Evolutionary conservation across 2,113 vertebrate genomes (phyloP).

Genomic region (Vulpes vulpes): DNA sequence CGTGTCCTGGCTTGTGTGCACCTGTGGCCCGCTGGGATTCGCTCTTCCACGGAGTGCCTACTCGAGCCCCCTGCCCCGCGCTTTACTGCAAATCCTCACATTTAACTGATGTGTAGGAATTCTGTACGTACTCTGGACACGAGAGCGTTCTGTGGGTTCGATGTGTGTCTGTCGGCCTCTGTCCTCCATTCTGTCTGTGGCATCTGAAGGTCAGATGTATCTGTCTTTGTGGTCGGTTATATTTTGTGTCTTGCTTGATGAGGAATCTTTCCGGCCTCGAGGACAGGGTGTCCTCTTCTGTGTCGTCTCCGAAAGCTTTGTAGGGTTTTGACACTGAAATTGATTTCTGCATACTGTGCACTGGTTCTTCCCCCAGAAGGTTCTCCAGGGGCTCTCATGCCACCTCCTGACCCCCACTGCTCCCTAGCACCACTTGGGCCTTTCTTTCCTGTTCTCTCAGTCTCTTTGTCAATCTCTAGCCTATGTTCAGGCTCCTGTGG

Average conservation of each 20-base stretch:
- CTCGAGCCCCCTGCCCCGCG: background rate
- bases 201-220: background rate
- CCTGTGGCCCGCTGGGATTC: background rate
- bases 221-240: background rate
- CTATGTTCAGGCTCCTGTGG: too few species aligned
- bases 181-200: background rate
- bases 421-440: background rate
- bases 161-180: background rate
- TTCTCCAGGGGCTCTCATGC: background rate
- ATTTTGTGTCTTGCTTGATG: background rate
- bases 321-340: background rate
- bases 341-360: background rate
- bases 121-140: background rate
- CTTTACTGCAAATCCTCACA: background rate
- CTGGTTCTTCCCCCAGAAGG: background rate
- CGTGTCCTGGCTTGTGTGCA: background rate
- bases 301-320: background rate
- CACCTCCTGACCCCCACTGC: background rate
- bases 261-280: background rate
- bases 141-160: background rate
- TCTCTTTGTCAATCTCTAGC: background rate
- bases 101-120: background rate
- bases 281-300: background rate
- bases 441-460: background rate
- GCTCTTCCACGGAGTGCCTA: background rate